phyloP scores from a whole-genome alignment of 64 coral and sea anemone genomes.

The Actinia equina region DNA sequence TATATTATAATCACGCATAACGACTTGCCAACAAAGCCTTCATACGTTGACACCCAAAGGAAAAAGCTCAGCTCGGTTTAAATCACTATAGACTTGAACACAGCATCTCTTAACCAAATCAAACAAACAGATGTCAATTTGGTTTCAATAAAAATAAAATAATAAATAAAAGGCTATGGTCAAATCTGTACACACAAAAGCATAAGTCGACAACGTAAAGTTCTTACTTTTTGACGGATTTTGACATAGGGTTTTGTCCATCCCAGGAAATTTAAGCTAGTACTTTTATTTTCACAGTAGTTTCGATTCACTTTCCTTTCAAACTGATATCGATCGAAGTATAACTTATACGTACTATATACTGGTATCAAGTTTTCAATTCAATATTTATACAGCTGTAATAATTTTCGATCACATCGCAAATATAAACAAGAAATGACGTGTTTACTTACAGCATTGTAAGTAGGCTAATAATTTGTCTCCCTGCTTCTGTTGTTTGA shows the following conservation, averaged over 20 bases:
- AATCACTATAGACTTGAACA: no score
- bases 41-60: neutral
- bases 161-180: neutral
- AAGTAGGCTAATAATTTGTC: conserved; percentile 6
- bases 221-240: neutral
- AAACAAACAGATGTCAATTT: neutral
- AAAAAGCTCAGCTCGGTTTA: neutral
- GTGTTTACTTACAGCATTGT: conserved; percentile 36
- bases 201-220: neutral
- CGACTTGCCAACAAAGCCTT: neutral
- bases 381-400: neutral
- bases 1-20: neutral
- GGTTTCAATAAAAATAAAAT: neutral
- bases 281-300: neutral
- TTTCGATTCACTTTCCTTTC: neutral
- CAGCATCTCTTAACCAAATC: neutral
- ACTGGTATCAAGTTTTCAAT: neutral
- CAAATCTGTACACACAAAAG: neutral
- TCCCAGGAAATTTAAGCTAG: neutral
- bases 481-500: neutral
- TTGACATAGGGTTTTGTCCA: neutral
- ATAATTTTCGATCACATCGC: neutral
- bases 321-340: no score
- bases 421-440: neutral
- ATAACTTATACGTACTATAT: neutral